Percentiles rank a stretch among this genome's conserved stretches.
Evolutionary conservation across 2,797 vertebrate genomes (phyloP).

Genomic region (Scolopax rusticola): DNA sequence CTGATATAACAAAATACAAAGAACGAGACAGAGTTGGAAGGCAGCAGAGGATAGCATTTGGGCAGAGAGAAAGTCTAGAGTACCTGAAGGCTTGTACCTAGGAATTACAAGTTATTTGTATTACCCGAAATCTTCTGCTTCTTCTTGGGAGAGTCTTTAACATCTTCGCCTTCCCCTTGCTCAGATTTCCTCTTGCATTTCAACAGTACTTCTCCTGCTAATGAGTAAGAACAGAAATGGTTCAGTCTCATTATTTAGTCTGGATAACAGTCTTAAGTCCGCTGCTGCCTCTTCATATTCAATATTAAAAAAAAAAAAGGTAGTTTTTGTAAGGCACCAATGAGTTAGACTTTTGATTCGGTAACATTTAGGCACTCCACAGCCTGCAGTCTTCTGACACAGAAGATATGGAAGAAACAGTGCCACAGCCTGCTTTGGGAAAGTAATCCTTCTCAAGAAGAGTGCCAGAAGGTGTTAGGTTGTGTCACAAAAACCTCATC

Average conservation of each 20-base stretch:
- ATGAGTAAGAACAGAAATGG: not conserved
- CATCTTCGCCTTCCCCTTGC: conserved; percentile 69
- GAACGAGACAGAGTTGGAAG: not conserved
- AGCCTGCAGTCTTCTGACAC: not conserved
- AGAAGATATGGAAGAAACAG: not conserved
- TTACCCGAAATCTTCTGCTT: conserved; percentile 79
- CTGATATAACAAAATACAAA: not conserved
- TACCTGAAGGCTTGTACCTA: not conserved
- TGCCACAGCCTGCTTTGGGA: not conserved
- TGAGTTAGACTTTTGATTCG: not conserved
- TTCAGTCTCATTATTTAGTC: not conserved
- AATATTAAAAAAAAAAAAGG: not conserved
- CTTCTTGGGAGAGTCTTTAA: conserved; percentile 75
- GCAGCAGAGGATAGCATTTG: not conserved
- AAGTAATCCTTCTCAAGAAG: not conserved
- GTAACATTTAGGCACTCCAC: not conserved
- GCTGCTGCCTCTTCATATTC: not conserved
- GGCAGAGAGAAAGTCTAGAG: not conserved
- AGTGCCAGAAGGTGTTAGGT: not conserved
- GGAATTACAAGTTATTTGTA: not conserved
- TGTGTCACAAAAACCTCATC: not conserved
- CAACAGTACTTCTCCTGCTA: conserved; percentile 36
- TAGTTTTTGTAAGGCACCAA: not conserved
- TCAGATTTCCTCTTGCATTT: conserved; percentile 77
- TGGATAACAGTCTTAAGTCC: not conserved